phyloP scores from a whole-genome alignment of 2,113 vertebrate species.

The Collichthys lucidus region DNA sequence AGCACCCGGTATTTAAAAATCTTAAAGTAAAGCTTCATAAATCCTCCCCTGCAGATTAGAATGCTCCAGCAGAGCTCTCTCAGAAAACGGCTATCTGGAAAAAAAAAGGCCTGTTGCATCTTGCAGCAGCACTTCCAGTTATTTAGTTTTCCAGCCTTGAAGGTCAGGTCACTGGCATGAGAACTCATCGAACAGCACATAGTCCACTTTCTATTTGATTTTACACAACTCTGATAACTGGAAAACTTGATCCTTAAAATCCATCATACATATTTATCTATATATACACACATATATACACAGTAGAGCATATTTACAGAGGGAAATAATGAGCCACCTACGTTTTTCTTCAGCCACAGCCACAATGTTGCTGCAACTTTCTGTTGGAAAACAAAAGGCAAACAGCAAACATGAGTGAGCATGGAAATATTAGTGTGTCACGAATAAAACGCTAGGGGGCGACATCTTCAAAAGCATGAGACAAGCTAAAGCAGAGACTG shows the following conservation, averaged over 20 bases:
- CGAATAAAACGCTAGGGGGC: slow-evolving; percentile 61
- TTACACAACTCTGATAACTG: neutral
- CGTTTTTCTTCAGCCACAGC: slow-evolving; percentile 74
- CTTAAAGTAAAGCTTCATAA: slow-evolving; percentile 11
- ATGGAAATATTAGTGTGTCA: neutral
- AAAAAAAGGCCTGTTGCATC: slow-evolving; percentile 46
- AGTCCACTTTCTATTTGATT: neutral
- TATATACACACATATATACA: too few species aligned
- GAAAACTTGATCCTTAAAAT: neutral
- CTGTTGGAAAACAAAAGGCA: slow-evolving; percentile 76
- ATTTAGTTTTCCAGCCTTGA: slow-evolving; percentile 20
- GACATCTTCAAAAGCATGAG: slow-evolving; percentile 45
- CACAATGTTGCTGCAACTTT: slow-evolving; percentile 83
- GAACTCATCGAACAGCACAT: neutral
- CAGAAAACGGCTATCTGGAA: neutral
- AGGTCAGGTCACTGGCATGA: slow-evolving; percentile 16
- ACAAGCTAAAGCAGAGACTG: neutral
- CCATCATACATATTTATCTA: too few species aligned
- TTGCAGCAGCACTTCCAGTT: slow-evolving; percentile 27
- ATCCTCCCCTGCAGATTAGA: neutral
- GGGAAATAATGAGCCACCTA: slow-evolving; percentile 66
- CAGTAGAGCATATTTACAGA: neutral
- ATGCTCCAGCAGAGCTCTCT: neutral
- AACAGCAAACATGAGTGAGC: neutral
- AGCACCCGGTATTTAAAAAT: slow-evolving; percentile 5